Evolutionary conservation across 2,113 vertebrate genomes (phyloP), one percentile per base, ranked within the genome.

Genomic region (Pluvianellus socialis): DNA sequence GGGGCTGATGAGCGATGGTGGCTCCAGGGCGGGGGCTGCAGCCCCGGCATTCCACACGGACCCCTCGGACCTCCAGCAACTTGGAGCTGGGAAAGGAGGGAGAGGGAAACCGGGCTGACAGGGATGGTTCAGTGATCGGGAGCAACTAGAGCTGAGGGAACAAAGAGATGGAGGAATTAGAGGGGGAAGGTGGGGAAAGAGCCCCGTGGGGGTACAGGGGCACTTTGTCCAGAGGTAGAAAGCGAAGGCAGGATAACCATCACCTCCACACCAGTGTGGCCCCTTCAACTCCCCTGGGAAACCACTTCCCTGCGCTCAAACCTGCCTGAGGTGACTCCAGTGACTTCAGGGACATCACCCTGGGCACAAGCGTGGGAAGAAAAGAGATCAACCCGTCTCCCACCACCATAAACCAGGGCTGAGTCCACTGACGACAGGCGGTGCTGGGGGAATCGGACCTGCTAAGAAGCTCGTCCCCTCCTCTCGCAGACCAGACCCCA

Each of bases 131-230:
- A 40, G 90, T 14, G 35, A 21, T 9, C 6, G 3, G 61, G 52
- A 71, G 19, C 0, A 9, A 32, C 12, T 24, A 2, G 40, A 65
- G 79, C 75, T 28, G 42, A 35, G 28, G 80, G 44, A 79, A 47
- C 76, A 68, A 40, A 75, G 86, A 30, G 59, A 11, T 0, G 24
- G 47, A 68, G 59, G 68, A 79, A 79, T 27, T 6, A 8, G 26
- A 50, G 62, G 27, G 35, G 62, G 42, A n/a, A 70, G 56, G 63
- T 0, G 32, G 74, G 18, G 40, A 23, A 23, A 11, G 71, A 53
- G n/a, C 17, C 42, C 59, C 1, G 0, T 1, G 6, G 32, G 66
- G 35, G 10, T 4, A 4, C 2, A 4, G 56, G 61, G 14, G 6
- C 7, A 27, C 47, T 62, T 58, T 21, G 27, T 7, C 13, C 63